phyloP scores from a whole-genome alignment of 2,113 vertebrate species.

The Tachysurus fulvidraco region DNA sequence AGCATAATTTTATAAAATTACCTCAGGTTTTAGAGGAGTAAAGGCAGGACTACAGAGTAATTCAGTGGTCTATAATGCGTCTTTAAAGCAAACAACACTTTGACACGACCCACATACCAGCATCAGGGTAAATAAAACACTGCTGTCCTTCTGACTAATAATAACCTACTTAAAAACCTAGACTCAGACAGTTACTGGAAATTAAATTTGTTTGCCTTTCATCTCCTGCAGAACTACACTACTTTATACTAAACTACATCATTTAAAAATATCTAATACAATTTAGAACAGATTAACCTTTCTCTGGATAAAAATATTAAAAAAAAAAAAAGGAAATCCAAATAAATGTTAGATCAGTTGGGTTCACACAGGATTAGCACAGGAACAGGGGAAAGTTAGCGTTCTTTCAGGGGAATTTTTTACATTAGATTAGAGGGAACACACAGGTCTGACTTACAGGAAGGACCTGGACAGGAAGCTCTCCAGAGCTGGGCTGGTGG shows the following conservation, averaged over 20 bases:
- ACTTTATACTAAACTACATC: background rate
- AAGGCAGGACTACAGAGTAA: background rate
- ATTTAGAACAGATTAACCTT: background rate
- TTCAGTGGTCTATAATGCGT: background rate
- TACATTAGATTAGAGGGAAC: conserved; percentile 22
- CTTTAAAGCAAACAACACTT: background rate
- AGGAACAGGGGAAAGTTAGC: conserved; percentile 34
- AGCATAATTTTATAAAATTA: background rate
- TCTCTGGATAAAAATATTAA: background rate
- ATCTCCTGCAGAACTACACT: background rate
- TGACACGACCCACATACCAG: background rate
- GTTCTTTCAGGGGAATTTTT: conserved; percentile 20
- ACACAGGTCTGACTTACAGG: conserved; percentile 61
- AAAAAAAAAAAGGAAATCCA: background rate
- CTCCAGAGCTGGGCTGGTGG: conserved; percentile 72
- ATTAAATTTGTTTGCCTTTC: background rate
- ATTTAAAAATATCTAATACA: too few relatives aligned
- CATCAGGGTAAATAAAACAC: background rate
- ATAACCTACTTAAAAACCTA: background rate
- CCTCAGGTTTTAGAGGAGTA: background rate
- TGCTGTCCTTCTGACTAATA: background rate
- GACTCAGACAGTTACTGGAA: background rate
- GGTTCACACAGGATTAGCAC: conserved; percentile 28
- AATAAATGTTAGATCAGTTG: conserved; percentile 19
- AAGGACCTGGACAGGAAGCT: conserved; percentile 71